Conservation (phyloP, 2,797 vertebrate genomes). For the Eremophila alpestris region DNA sequence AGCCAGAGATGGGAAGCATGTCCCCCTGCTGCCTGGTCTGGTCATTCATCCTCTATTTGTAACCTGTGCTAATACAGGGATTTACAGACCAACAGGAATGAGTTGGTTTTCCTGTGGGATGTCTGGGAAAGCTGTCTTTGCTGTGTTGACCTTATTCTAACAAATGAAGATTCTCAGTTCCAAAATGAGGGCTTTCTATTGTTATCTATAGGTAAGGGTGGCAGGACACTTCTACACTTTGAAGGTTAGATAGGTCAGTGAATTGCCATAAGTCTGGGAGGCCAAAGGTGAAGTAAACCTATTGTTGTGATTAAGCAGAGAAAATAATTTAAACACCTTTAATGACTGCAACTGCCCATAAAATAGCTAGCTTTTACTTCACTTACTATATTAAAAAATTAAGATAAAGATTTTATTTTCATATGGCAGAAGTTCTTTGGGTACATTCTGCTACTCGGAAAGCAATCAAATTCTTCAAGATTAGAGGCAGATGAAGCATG, state of each 20-base stretch:
- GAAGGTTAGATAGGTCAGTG: neutral
- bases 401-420: neutral
- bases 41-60: neutral
- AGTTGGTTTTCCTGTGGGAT: neutral
- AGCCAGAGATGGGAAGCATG: neutral
- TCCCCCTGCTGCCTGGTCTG: neutral
- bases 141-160: neutral
- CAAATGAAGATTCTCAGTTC: neutral
- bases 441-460: neutral
- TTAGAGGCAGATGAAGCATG: neutral
- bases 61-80: neutral
- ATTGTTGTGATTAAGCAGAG: neutral
- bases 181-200: neutral
- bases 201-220: neutral
- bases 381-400: neutral
- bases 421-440: neutral
- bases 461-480: neutral
- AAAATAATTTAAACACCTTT: neutral
- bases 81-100: neutral
- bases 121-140: neutral
- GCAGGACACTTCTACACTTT: neutral
- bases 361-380: neutral
- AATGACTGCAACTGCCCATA: neutral
- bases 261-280: rapidly evolving
- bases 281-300: neutral